Percentiles rank a stretch among this genome's conserved stretches.
These are phyloP conservation scores for Eupithecia subfuscata DNA, from an alignment of 2,888 invertebrate genomes.

Conservation along the genomic window DNA sequence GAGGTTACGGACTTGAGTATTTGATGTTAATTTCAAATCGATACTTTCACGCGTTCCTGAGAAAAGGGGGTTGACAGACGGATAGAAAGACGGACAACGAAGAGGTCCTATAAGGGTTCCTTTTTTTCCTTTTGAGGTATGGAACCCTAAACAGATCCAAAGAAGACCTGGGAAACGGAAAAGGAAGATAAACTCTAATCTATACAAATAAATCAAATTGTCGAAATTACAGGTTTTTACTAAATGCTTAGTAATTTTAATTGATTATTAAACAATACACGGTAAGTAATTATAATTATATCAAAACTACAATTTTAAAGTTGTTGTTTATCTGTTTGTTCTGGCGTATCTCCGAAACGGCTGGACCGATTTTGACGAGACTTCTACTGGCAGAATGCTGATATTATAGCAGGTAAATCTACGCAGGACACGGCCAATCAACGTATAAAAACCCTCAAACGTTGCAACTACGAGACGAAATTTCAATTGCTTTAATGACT, in stretches of 20 bases:
- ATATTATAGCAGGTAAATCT: background rate
- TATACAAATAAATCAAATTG: background rate
- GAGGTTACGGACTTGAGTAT: too few relatives aligned
- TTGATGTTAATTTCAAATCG: too few relatives aligned
- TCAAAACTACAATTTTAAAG: background rate
- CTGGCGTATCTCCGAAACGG: background rate
- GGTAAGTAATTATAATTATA: background rate
- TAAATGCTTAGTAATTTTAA: background rate
- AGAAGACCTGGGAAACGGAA: background rate
- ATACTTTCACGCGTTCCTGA: too few relatives aligned
- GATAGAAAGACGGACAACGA: too few relatives aligned
- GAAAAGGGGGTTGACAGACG: too few relatives aligned
- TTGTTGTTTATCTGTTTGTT: background rate
- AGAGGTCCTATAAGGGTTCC: too few relatives aligned
- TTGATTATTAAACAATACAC: too few relatives aligned
- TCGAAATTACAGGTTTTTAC: background rate
- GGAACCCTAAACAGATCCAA: too few relatives aligned
- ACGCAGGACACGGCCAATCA: background rate
- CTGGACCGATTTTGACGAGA: background rate
- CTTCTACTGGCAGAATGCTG: background rate
- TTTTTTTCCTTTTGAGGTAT: too few relatives aligned
- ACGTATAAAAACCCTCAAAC: background rate
- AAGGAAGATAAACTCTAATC: background rate
- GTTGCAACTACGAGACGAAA: background rate
- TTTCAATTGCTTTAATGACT: background rate